These are phyloP conservation scores for Leptatherina wallacei DNA, from an alignment of 2,797 vertebrate species.

Conservation along the genomic window DNA sequence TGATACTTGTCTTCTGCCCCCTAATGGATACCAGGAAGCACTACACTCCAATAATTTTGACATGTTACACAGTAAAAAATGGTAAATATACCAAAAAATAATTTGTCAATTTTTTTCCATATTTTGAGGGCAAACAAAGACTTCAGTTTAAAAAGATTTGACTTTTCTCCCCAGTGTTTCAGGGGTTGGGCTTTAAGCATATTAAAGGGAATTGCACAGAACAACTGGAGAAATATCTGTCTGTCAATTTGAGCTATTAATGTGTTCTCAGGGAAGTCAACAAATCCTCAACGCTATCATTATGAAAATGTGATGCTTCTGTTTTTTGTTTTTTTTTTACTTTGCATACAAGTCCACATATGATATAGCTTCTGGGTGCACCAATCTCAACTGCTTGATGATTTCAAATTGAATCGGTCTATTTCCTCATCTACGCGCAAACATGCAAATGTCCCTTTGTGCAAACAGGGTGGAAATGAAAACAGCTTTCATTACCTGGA, in stretches of 20 bases:
- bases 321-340: neutral
- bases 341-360: neutral
- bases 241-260: neutral
- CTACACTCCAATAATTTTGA: too few species aligned
- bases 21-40: too few species aligned
- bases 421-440: slow-evolving; percentile 11
- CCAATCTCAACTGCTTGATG: neutral
- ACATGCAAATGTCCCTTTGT: slow-evolving; percentile 5
- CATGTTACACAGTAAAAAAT: too few species aligned
- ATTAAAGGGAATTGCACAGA: neutral
- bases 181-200: too few species aligned
- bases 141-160: too few species aligned
- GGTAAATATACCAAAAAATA: too few species aligned
- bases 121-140: too few species aligned
- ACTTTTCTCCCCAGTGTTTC: too few species aligned
- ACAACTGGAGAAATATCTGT: neutral
- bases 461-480: slow-evolving; percentile 8
- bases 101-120: too few species aligned
- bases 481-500: slow-evolving; percentile 35
- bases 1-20: too few species aligned
- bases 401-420: slow-evolving; percentile 10
- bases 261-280: neutral
- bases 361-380: neutral
- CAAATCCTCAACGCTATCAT: neutral
- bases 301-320: too few species aligned